Evolutionary conservation across 2,888 invertebrate species (phyloP).

Genomic region (Ceramica pisi): DNA sequence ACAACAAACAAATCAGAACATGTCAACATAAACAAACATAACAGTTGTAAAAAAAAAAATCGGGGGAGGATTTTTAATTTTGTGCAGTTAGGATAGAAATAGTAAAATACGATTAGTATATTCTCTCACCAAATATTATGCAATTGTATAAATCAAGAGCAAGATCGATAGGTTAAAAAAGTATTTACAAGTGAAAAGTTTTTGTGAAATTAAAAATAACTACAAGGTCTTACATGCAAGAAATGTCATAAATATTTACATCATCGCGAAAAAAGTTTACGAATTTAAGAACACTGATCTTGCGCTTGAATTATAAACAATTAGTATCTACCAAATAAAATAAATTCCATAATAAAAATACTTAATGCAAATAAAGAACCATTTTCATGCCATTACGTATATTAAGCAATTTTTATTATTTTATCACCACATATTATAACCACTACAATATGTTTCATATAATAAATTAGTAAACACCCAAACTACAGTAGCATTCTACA

Average conservation of each 20-base stretch:
- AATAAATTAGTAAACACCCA: slow-evolving; percentile 61
- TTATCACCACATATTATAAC: slow-evolving; percentile 56
- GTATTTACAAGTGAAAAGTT: neutral
- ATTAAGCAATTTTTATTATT: slow-evolving; percentile 66
- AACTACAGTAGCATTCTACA: slow-evolving; percentile 74
- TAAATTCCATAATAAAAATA: slow-evolving; percentile 71
- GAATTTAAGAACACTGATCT: slow-evolving; percentile 65
- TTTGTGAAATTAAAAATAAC: neutral
- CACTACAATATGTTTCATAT: slow-evolving; percentile 60
- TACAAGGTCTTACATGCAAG: neutral
- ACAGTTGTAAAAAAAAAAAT: slow-evolving; percentile 78
- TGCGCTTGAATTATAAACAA: slow-evolving; percentile 83
- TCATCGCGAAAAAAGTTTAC: slow-evolving; percentile 32
- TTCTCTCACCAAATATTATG: slow-evolving; percentile 86
- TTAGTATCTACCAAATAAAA: slow-evolving; percentile 80
- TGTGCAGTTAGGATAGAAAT: slow-evolving; percentile 89
- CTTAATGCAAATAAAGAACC: slow-evolving; percentile 80
- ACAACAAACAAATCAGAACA: slow-evolving; percentile 90
- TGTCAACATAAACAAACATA: slow-evolving; percentile 87
- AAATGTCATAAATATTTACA: slow-evolving; percentile 47
- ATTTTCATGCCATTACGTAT: slow-evolving; percentile 79
- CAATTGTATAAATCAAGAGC: slow-evolving; percentile 82
- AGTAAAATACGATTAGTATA: slow-evolving; percentile 88
- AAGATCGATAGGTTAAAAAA: slow-evolving; percentile 68
- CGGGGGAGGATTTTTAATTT: slow-evolving; percentile 76